These are phyloP conservation scores for Drosophila neotestacea DNA, from an alignment of 2,888 invertebrate genomes.

Conservation along the genomic window DNA sequence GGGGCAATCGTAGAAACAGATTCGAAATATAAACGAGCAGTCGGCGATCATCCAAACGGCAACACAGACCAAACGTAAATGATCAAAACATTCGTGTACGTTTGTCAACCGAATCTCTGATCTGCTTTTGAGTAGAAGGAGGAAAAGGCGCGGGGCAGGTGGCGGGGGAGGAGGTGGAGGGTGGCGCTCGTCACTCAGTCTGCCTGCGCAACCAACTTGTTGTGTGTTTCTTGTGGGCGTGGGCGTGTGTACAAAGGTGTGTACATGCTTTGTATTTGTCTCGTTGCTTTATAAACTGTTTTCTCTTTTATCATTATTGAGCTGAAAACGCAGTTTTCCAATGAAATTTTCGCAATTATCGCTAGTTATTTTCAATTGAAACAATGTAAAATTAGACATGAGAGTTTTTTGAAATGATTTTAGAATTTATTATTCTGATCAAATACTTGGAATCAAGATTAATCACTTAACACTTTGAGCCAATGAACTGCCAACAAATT, in stretches of 20 bases:
- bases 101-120: slow-evolving; percentile 64
- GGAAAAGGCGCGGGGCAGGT: slow-evolving; percentile 21
- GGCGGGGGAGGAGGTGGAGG: slow-evolving; percentile 14
- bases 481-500: slow-evolving; percentile 3
- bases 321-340: slow-evolving; percentile 35
- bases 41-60: slow-evolving; percentile 41
- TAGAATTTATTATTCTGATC: not conserved
- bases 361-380: slow-evolving; percentile 35
- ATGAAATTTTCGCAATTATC: slow-evolving; percentile 30
- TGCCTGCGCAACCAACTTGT: not conserved
- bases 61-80: slow-evolving; percentile 52
- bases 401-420: not conserved
- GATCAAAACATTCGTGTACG: slow-evolving; percentile 35
- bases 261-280: slow-evolving; percentile 25
- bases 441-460: slow-evolving; percentile 17
- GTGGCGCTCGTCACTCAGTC: slow-evolving; percentile 20
- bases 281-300: slow-evolving; percentile 15
- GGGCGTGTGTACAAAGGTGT: slow-evolving; percentile 36
- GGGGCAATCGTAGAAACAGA: not conserved
- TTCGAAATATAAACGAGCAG: slow-evolving; percentile 28
- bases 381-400: slow-evolving; percentile 27
- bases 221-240: slow-evolving; percentile 25
- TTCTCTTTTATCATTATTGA: slow-evolving; percentile 36
- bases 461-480: slow-evolving; percentile 8
- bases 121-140: slow-evolving; percentile 8